Base-by-base conservation (phyloP, 2,797 vertebrate genomes). In the Lepilemur septentrionalis region DNA sequence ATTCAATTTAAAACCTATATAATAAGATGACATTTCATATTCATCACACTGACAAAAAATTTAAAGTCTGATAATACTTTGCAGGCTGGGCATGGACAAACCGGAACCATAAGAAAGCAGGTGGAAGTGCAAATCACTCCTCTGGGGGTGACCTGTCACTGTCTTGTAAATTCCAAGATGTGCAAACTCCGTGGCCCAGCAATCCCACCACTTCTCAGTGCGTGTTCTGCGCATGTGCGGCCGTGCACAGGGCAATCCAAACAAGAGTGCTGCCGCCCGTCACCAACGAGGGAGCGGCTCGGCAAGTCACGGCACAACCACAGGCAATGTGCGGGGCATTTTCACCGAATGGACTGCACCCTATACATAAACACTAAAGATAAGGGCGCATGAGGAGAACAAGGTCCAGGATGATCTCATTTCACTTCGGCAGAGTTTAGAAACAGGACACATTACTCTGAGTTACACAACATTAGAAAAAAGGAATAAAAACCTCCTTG, bases 371-470 rank as follows among this genome's bases (percentile, higher is more conserved):
- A 61, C 73, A 65, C 25, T 23, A 32, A 17, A 35, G 65, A 78
- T 15, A 30, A 50, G 7, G 57, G 10, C 18, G 41, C 28, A 14
- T 17, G 57, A 22, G 76, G 41, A 72, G 43, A 78, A 88, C 48
- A 30, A 72, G 48, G 41, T 3, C 13, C 41, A 38, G 14, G 88
- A 35, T 25, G 55, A 65, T 41, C 79, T 83, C 1, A 67, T n/a
- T 52, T 43, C 48, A 41, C 52, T 76, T 30, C 7, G 50, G 59
- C 4, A 4, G 55, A 55, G 23, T 89, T 85, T 86, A 67, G 82
- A 95, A 95, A 84, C 11, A 82, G 86, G 35, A 78, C 22, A n/a
- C 5, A 28, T 6, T 41, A 41, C 82, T 72, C 17, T 67, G 61
- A 57, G 43, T 63, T 63, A 67, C 22, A 73, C 20, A 72, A 80